Base-by-base conservation (phyloP, 2,888 invertebrate genomes). In the Pterostichus niger region DNA sequence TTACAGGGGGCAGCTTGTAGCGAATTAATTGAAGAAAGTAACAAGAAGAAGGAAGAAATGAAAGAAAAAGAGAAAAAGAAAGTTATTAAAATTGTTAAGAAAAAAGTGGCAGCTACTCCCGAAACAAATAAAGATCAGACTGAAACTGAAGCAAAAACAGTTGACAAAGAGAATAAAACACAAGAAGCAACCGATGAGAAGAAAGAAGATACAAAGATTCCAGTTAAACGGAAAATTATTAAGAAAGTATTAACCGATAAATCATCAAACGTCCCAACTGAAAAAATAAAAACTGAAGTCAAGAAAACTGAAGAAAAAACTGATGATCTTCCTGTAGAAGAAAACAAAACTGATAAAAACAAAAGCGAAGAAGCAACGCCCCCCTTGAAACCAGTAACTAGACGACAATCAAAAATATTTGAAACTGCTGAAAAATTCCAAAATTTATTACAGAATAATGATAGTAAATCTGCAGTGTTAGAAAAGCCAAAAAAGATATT, bases 401-500 rank as follows among this genome's bases (percentile, higher is more conserved):
- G 94, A 84, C 90, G 94, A 84, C 92, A 93, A 84, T 94, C 94
- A 0, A 92, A 93, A 86, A 94, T 94, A 84, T 93, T 94, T 85
- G 94, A 94, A 87, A 93, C 93, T 0, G 94, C 94, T 0, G 94
- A 94, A 87, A 94, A 94, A 87, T 94, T 94, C 88, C 93, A 93
- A 87, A 93, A 92, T 84, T 89, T 92, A 15, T 85, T 90, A 15
- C 85, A 88, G 0, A 88, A 89, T 5, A 87, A 86, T 9, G 90
- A 89, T 83, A 85, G 87, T 15, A 89, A 89, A 86, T 85, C 88
- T 9, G 78, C 85, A 24, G 83, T 86, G 9, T 84, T 86, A 7
- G 90, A 90, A 73, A 96, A 96, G 88, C 94, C 94, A 46, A 96
- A 96, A 89, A 97, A 96, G 89, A 92, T 96, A 76, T 93, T 95